Percentiles rank a stretch among this genome's conserved stretches.
Conservation (phyloP, 2,888 invertebrate genomes). For the Pammene fasciana region DNA sequence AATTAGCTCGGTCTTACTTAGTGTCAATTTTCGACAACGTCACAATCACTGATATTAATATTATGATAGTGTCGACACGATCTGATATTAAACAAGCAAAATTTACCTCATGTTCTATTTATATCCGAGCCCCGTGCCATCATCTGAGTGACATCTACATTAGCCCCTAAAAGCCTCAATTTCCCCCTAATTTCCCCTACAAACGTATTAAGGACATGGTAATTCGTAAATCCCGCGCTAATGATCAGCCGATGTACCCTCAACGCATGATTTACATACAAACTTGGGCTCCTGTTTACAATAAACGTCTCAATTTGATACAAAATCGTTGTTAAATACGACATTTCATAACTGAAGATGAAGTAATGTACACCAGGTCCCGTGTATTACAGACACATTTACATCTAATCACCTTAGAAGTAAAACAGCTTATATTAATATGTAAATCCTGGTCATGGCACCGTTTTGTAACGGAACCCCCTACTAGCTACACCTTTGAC, state of each 20-base stretch:
- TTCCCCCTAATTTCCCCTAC: constrained; percentile 40
- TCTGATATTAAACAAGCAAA: neutral
- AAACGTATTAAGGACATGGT: constrained; percentile 39
- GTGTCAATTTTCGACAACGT: too few relatives aligned
- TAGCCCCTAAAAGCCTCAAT: constrained; percentile 38
- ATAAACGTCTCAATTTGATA: neutral
- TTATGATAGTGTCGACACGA: neutral
- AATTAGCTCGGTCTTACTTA: too few relatives aligned
- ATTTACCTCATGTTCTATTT: constrained; percentile 9
- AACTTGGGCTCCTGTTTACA: constrained; percentile 1
- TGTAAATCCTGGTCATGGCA: constrained; percentile 1
- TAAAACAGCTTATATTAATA: neutral
- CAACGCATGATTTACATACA: constrained; percentile 40
- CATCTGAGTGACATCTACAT: constrained; percentile 32
- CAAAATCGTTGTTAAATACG: neutral
- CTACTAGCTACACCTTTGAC: constrained; percentile 23
- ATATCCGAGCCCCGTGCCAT: constrained; percentile 4
- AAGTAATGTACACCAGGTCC: constrained; percentile 30
- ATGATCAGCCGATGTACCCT: constrained; percentile 38
- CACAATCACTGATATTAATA: too few relatives aligned
- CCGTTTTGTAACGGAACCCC: neutral
- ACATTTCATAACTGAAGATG: neutral
- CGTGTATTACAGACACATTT: constrained; percentile 30
- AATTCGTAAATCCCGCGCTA: constrained; percentile 40
- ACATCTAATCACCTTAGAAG: constrained; percentile 21